Percentiles rank a stretch among this genome's conserved stretches.
Conservation (phyloP, 2,888 invertebrate genomes). For the Napeogenes sylphis region DNA sequence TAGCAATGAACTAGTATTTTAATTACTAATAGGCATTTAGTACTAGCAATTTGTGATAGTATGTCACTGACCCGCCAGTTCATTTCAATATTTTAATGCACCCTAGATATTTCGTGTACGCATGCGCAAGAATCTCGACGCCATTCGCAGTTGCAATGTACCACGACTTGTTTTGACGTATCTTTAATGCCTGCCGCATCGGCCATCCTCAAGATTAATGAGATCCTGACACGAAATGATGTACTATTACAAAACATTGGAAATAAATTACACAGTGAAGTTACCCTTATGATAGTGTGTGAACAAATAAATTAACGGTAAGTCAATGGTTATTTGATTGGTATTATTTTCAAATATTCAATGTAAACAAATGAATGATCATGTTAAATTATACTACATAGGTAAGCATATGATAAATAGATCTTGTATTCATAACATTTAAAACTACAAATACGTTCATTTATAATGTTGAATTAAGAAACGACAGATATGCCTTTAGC, state of each 20-base stretch:
- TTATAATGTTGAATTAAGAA: background rate
- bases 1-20: background rate
- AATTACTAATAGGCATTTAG: conserved; percentile 7
- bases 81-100: conserved; percentile 27
- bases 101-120: conserved; percentile 43
- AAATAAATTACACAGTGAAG: conserved; percentile 61
- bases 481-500: conserved; percentile 1
- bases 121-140: conserved; percentile 71
- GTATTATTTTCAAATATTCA: conserved; percentile 19
- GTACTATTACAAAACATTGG: conserved; percentile 47
- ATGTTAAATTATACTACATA: background rate
- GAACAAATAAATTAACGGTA: conserved; percentile 52
- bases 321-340: conserved; percentile 34
- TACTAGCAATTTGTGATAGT: conserved; percentile 7
- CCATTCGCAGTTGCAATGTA: conserved; percentile 67
- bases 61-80: conserved; percentile 11
- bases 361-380: conserved; percentile 27
- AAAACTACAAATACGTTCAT: background rate
- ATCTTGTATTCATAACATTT: background rate
- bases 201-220: conserved; percentile 55
- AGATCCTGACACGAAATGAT: conserved; percentile 71
- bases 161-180: conserved; percentile 69
- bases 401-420: background rate
- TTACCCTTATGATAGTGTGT: conserved; percentile 69
- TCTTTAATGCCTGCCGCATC: conserved; percentile 50